Evolutionary conservation across 2,797 vertebrate genomes (phyloP).

Genomic region (Gephyroberyx darwinii): DNA sequence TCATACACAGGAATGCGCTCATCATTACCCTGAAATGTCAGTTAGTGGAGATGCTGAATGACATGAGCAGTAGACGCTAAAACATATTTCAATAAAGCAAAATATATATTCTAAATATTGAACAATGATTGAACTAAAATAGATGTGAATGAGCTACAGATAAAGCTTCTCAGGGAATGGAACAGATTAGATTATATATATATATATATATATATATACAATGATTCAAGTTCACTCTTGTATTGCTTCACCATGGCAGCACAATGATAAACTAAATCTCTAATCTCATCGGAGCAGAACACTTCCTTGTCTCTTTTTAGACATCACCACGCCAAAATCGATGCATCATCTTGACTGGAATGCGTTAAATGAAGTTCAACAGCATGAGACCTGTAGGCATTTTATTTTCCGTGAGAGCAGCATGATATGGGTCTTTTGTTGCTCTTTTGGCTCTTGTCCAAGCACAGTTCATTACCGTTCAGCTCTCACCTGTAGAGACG

Average conservation of each 20-base stretch:
- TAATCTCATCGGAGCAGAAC: too few relatives aligned
- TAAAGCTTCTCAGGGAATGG: too few relatives aligned
- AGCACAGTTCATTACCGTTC: neutral
- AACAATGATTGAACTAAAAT: neutral
- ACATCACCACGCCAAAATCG: neutral
- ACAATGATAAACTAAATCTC: too few relatives aligned
- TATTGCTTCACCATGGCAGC: too few relatives aligned
- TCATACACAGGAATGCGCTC: neutral
- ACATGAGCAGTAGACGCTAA: neutral
- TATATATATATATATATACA: too few relatives aligned
- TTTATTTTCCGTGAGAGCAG: conserved; percentile 2
- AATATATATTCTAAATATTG: neutral
- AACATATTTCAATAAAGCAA: neutral
- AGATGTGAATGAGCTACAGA: too few relatives aligned
- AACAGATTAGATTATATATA: too few relatives aligned
- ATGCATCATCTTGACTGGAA: neutral
- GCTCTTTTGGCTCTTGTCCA: neutral
- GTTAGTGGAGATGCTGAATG: neutral
- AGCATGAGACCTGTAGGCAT: neutral
- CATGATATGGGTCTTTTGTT: neutral
- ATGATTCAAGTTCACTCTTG: too few relatives aligned
- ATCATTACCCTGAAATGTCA: neutral
- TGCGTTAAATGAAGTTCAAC: neutral
- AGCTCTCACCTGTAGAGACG: neutral
- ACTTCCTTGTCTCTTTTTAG: too few relatives aligned